Evolutionary conservation across 2,113 vertebrate genomes (phyloP).

Genomic region (Nestor notabilis): DNA sequence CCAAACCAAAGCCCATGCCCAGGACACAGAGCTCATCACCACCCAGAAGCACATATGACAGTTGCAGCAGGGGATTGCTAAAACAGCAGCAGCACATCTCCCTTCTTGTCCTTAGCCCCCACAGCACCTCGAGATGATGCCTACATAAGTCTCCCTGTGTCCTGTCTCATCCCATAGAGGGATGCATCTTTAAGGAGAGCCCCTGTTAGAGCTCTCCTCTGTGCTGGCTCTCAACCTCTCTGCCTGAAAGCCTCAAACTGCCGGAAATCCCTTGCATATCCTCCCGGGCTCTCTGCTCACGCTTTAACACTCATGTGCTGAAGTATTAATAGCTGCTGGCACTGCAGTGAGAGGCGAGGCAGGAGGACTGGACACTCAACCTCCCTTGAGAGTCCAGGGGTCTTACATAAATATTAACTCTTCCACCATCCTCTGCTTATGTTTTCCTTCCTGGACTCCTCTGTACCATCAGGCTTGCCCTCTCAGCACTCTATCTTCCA

Average conservation of each 20-base stretch:
- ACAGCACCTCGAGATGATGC: background rate
- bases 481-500: background rate
- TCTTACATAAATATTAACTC: background rate
- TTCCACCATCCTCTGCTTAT: background rate
- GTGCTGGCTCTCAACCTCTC: background rate
- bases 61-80: background rate
- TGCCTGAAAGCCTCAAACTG: background rate
- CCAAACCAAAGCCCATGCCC: background rate
- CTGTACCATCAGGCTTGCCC: background rate
- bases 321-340: constrained; percentile 16
- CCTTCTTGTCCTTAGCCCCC: background rate
- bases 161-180: rapidly evolving
- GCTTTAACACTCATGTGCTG: background rate
- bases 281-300: background rate
- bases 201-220: background rate
- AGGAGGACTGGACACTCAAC: background rate
- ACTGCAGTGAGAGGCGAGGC: background rate
- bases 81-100: background rate
- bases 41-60: background rate
- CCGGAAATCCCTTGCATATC: background rate
- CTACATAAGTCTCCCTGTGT: background rate
- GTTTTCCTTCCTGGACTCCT: background rate
- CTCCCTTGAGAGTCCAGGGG: background rate
- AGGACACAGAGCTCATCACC: background rate
- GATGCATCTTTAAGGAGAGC: background rate